Evolutionary conservation across 2,888 invertebrate genomes (phyloP), one percentile per base, ranked within the genome.

Genomic region (Tinea pellionella): DNA sequence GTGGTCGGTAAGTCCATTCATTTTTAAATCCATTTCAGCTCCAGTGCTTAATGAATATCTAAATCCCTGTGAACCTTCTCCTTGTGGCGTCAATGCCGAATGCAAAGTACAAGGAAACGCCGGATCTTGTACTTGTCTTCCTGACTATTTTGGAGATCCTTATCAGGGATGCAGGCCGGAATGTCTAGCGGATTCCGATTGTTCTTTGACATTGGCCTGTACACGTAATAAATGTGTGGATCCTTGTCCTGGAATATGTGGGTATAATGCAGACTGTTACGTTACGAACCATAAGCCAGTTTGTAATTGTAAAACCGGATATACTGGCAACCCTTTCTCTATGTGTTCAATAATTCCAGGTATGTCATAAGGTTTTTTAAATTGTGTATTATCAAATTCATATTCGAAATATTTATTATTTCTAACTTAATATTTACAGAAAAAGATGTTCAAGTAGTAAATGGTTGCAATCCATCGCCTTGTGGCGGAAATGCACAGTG

Each of bases 401-500:
- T 43, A 55, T 59, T 4, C 2, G 8, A 9, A n/a, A 9, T 9
- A 9, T 29, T n/a, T 19, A 18, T 56, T 19, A n/a, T n/a, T 24
- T 3, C 24, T 6, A 24, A 24, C 24, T 24, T 61, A 16, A 57
- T 57, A 59, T 62, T 75, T 80, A 67, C 73, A 85, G 84, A 78
- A 65, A 71, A 72, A 60, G 78, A 79, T 64, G 60, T 74, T 55
- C 73, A 74, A 41, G 75, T 77, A 63, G 67, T 80, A 32, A 77
- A 92, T 69, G 92, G 93, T 6, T 95, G 95, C 69, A 88, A 89
- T 68, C 94, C 94, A 55, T 92, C 93, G 1, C 90, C 92, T 7
- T 95, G 94, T 77, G 94, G 93, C 41, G 66, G 81, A 0, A 93
- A 93, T 74, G 90, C 94, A 8, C 89, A 92, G 65, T 95, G 95